A percentile compares a stretch with the other conserved stretches of the same genome.
Evolutionary conservation across 2,113 vertebrate species (phyloP).

Genomic region (Nematolebias whitei): DNA sequence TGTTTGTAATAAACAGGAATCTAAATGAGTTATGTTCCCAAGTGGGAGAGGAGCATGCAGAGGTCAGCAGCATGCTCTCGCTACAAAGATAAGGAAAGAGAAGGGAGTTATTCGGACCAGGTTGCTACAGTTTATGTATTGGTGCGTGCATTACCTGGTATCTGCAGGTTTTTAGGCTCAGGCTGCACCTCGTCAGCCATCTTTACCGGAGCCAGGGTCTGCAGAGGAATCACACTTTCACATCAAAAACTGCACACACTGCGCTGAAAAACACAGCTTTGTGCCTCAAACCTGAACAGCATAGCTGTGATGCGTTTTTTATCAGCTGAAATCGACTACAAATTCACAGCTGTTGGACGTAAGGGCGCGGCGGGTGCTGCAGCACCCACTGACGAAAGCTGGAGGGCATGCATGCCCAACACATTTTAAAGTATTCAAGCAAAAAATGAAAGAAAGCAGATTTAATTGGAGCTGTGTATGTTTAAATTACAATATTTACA

Average conservation of each 20-base stretch:
- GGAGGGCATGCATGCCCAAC: too few species aligned
- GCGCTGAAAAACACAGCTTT: not conserved
- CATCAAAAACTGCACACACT: not conserved
- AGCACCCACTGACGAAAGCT: too few species aligned
- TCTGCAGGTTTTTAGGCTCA: constrained; percentile 67
- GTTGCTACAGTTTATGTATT: constrained; percentile 4
- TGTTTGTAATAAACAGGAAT: too few species aligned
- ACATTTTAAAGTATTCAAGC: too few species aligned
- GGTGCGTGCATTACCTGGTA: constrained; percentile 66
- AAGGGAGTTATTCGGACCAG: constrained; percentile 28
- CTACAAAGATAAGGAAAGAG: constrained; percentile 21
- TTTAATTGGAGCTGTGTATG: too few species aligned
- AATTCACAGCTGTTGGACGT: too few species aligned
- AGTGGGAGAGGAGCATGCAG: constrained; percentile 46
- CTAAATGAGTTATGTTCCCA: constrained; percentile 32
- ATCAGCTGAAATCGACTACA: too few species aligned
- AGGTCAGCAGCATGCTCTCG: constrained; percentile 38
- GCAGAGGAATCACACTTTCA: constrained; percentile 3
- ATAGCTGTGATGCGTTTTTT: too few species aligned
- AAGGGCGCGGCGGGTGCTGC: too few species aligned
- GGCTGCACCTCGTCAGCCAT: constrained; percentile 77
- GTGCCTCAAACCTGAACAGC: not conserved
- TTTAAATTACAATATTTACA: too few species aligned
- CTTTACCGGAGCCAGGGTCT: constrained; percentile 70
- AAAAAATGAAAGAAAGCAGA: too few species aligned